Base-by-base conservation (phyloP, 2,797 vertebrate species). In the Halcyon smyrnensis region DNA sequence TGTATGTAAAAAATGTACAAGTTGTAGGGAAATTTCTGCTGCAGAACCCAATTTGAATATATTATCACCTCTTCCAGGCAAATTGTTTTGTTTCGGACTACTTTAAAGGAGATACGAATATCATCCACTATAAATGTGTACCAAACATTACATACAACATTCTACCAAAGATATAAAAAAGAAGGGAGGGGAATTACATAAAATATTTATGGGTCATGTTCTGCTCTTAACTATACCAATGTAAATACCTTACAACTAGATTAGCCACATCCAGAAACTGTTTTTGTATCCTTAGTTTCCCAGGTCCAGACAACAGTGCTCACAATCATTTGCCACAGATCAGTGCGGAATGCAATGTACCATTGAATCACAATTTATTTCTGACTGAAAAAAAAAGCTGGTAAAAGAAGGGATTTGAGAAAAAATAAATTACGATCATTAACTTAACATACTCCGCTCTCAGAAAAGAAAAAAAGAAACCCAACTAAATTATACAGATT, bases 71-170 rank as follows among this genome's bases (percentile, higher is more conserved):
- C 70, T 74, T 51, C n/a, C 41, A 63, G 36, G 21, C 4, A 89
- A 69, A 67, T 32, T 51, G 14, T 19, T 88, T 48, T 86, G 12
- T 34, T 89, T 79, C 34, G 45, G 0, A 1, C 15, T 63, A 15
- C 25, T 86, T 81, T 75, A 88, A 86, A 77, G 37, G 36, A 78
- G 19, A 62, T 65, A 21, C 37, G 62, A 82, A 46, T 34, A 89
- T 20, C 18, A 71, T 10, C 46, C 39, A 28, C 24, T 50, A 46
- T 34, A 81, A 43, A 54, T 11, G 18, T 7, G 20, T 19, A 60
- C 37, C 20, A 91, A 62, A 64, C 8, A 45, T 45, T 46, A 84
- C 9, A 32, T 15, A 60, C 2, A 16, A 30, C 36, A 43, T 45
- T 8, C 21, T 41, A 51, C 4, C 6, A 64, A 50, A 65, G n/a